Evolutionary conservation across 30 jellyfish, hydroid and myxozoan genomes (phyloP).

Genomic region (Hydractinia symbiolongicarpus): DNA sequence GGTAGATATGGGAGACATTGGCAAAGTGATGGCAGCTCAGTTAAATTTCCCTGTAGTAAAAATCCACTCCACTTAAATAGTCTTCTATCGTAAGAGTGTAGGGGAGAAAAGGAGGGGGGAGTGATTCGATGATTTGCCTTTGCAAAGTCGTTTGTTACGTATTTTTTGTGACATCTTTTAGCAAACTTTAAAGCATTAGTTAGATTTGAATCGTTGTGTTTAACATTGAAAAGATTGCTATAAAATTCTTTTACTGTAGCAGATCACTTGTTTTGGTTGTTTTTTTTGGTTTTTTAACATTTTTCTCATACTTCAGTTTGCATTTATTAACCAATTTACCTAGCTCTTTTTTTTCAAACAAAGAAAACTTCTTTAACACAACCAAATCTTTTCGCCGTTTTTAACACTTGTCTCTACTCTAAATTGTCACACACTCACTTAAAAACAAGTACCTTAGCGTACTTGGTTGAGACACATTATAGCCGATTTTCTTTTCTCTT

Average conservation of each 20-base stretch:
- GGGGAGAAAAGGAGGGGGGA: no score
- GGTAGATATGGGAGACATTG: no score
- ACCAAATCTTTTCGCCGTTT: no score
- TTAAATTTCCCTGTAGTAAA: no score
- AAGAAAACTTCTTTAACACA: not conserved
- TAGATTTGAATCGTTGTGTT: slow-evolving; percentile 28
- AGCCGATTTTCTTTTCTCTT: no score
- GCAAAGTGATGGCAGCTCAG: no score
- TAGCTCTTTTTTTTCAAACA: slow-evolving; percentile 43
- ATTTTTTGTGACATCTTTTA: slow-evolving; percentile 47
- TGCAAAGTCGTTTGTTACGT: slow-evolving; percentile 43
- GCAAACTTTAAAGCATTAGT: slow-evolving; percentile 47
- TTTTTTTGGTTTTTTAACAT: not conserved
- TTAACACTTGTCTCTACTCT: no score
- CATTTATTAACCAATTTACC: slow-evolving; percentile 29
- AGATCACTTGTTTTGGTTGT: slow-evolving; percentile 50
- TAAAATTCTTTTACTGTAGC: slow-evolving; percentile 33
- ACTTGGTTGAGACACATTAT: no score
- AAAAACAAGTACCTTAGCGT: no score
- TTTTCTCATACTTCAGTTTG: slow-evolving; percentile 21
- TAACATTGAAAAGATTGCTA: slow-evolving; percentile 29
- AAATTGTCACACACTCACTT: no score
- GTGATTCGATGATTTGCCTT: not conserved
- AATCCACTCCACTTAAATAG: no score
- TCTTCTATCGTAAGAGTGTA: no score